Conservation (phyloP, 2,888 invertebrate genomes). For the Drosophila nigritarsus region DNA sequence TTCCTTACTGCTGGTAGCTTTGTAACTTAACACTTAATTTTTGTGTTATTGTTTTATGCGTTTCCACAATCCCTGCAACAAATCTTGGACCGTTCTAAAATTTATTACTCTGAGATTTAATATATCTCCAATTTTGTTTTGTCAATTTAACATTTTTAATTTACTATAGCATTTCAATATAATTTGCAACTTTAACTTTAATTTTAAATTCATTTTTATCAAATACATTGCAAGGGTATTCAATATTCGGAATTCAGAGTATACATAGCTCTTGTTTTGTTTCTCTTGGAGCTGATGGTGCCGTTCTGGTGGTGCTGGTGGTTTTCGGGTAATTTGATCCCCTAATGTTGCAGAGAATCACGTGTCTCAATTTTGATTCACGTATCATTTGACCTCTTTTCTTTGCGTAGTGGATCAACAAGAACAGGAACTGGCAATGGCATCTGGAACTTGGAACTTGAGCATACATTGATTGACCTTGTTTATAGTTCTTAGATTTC, state of each 20-base stretch:
- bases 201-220: background rate
- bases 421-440: conserved; percentile 26
- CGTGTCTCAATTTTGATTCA: conserved; percentile 65
- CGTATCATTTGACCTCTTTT: conserved; percentile 73
- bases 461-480: conserved; percentile 63
- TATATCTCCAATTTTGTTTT: too few relatives aligned
- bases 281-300: conserved; percentile 26
- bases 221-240: background rate
- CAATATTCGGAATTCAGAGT: background rate
- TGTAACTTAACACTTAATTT: too few relatives aligned
- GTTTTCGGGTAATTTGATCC: conserved; percentile 70
- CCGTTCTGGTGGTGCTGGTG: conserved; percentile 25
- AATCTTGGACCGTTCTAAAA: too few relatives aligned
- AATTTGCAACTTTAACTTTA: too few relatives aligned
- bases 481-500: conserved; percentile 67
- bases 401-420: conserved; percentile 18
- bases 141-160: too few relatives aligned
- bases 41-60: too few relatives aligned
- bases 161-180: too few relatives aligned
- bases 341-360: conserved; percentile 72
- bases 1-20: background rate
- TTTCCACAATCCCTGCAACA: too few relatives aligned
- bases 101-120: too few relatives aligned
- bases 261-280: background rate
- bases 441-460: conserved; percentile 57